phyloP scores from a whole-genome alignment of 2,113 vertebrate genomes.

The Meles meles region DNA sequence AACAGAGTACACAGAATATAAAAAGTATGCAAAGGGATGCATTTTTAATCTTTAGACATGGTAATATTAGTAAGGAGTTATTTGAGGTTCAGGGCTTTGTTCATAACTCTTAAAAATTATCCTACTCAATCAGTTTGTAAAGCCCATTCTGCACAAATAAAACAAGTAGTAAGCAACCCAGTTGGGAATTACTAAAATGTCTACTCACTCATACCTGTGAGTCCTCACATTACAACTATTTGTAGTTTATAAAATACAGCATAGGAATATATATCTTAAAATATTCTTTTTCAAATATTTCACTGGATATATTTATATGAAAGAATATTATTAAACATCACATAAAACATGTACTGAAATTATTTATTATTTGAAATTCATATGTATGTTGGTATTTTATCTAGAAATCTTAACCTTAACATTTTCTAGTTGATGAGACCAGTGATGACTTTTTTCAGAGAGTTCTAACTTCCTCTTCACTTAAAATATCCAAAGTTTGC shows the following conservation, averaged over 20 bases:
- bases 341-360: neutral
- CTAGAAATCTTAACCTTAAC: neutral
- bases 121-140: neutral
- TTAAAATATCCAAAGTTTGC: neutral
- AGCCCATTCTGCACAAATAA: neutral
- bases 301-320: neutral
- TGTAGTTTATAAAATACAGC: neutral
- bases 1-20: too few relatives aligned
- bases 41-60: neutral
- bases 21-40: neutral
- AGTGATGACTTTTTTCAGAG: neutral
- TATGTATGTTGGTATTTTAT: neutral
- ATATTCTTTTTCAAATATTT: neutral
- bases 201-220: neutral
- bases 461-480: accelerated
- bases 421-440: neutral
- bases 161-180: accelerated
- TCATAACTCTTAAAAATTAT: neutral
- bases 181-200: neutral
- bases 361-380: neutral
- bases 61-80: neutral
- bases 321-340: neutral
- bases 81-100: neutral
- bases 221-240: neutral
- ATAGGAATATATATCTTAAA: neutral